Base-by-base conservation (phyloP, 2,888 invertebrate genomes). In the Carterocephalus palaemon region DNA sequence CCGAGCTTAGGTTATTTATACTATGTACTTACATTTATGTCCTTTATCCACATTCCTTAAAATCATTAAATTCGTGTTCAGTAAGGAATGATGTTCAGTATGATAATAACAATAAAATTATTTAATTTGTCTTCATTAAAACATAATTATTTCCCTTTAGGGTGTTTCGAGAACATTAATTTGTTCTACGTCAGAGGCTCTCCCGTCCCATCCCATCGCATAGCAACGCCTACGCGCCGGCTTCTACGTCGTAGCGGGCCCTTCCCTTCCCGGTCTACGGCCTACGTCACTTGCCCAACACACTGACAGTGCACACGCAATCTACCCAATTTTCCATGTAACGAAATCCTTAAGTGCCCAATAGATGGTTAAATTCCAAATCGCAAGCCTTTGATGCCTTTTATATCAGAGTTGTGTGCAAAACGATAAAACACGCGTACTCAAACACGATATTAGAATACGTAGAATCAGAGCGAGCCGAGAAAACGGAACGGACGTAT, bases 401-500 rank as follows among this genome's bases (percentile, higher is more conserved):
- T 32, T 9, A 15, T 33, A 26, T 41, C 33, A 32, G 24, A 38
- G 20, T 42, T 47, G 36, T 26, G 32, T 43, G 40, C 37, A 48
- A 47, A 45, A 51, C 32, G 20, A 32, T 38, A 34, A 34, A 45
- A 47, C 41, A 22, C 36, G 48, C 42, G 42, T 45, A 47, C 50
- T 42, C 38, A 26, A 28, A 37, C 41, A 37, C 32, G 15, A 34
- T 33, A 43, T 26, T 38, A 42, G 50, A 51, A 52, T 50, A 54
- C 49, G 46, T 50, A 51, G 39, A 53, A 33, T 31, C 47, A 48
- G 47, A 50, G 42, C 47, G 48, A 57, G 54, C 48, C 69, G 68
- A 74, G 32, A 22, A 63, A 75, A 59, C 62, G 79, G 74, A 83
- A 82, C 51, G 57, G 62, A 61, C 59, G 65, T 74, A 82, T 61